These are phyloP conservation scores for Lagopus muta DNA, from an alignment of 2,113 vertebrate species.

Conservation along the genomic window DNA sequence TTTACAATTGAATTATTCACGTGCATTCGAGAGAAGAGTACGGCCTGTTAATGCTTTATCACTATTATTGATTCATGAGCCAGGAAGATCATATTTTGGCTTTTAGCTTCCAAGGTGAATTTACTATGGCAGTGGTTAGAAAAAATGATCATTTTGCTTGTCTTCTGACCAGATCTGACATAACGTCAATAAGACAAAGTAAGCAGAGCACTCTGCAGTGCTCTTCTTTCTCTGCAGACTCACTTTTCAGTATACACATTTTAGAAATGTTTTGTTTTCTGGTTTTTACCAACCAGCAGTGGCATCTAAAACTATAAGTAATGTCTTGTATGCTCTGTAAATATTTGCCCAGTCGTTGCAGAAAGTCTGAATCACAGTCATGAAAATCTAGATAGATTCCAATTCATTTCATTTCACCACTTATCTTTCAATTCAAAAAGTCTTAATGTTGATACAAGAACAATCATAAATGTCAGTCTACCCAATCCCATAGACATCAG, in stretches of 20 bases:
- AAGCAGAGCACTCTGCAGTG: not conserved
- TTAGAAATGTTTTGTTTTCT: constrained; percentile 20
- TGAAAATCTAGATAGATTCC: not conserved
- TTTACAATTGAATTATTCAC: not conserved
- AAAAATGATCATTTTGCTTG: constrained; percentile 48
- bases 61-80: constrained; percentile 36
- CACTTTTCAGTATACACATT: not conserved
- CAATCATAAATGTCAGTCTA: not conserved
- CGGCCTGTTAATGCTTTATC: not conserved
- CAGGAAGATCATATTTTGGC: constrained; percentile 15
- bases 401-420: not conserved
- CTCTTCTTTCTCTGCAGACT: not conserved
- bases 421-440: not conserved
- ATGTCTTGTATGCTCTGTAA: not conserved
- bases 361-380: not conserved
- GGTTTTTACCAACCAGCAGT: not conserved
- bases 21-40: not conserved
- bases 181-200: not conserved
- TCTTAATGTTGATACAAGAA: not conserved
- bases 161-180: constrained; percentile 48
- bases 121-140: not conserved
- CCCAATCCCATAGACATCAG: rapidly evolving
- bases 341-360: not conserved
- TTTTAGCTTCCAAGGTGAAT: not conserved
- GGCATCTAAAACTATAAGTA: not conserved